Conservation (phyloP, 2,797 vertebrate genomes). For the Brachymystax lenok region DNA sequence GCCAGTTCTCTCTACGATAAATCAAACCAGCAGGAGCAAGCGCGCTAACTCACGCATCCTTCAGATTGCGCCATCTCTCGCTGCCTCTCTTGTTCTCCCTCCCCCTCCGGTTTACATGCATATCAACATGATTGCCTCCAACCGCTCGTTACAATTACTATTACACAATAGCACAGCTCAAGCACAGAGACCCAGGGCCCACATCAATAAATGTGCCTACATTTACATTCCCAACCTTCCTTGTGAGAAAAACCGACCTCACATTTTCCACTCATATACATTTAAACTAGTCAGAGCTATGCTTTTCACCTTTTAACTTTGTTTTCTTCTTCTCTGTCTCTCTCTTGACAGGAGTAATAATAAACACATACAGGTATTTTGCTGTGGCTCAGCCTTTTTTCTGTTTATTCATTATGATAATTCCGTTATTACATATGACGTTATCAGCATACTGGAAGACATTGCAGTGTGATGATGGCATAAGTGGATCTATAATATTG, state of each 20-base stretch:
- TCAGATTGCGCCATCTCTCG: conserved; percentile 50
- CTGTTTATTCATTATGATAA: neutral
- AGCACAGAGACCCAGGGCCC: neutral
- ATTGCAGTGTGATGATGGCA: neutral
- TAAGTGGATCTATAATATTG: no score
- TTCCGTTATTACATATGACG: neutral
- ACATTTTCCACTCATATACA: neutral
- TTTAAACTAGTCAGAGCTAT: neutral
- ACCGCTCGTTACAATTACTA: conserved; percentile 32
- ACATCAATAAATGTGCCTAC: conserved; percentile 10
- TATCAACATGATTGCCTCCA: conserved; percentile 55
- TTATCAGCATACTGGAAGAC: neutral
- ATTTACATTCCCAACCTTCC: neutral
- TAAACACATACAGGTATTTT: neutral
- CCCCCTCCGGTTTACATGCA: conserved; percentile 38
- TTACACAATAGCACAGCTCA: conserved; percentile 55
- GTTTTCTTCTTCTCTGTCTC: neutral
- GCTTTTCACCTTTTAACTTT: neutral
- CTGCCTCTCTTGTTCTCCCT: no score
- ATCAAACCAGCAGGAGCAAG: conserved; percentile 38
- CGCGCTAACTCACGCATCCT: conserved; percentile 61
- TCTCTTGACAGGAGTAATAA: no score
- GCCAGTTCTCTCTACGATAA: conserved; percentile 32
- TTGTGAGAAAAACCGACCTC: neutral
- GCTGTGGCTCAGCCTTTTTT: neutral